A percentile compares a stretch with the other conserved stretches of the same genome.
phyloP scores from a whole-genome alignment of 2,888 invertebrate species.

The Perithous albicinctus region DNA sequence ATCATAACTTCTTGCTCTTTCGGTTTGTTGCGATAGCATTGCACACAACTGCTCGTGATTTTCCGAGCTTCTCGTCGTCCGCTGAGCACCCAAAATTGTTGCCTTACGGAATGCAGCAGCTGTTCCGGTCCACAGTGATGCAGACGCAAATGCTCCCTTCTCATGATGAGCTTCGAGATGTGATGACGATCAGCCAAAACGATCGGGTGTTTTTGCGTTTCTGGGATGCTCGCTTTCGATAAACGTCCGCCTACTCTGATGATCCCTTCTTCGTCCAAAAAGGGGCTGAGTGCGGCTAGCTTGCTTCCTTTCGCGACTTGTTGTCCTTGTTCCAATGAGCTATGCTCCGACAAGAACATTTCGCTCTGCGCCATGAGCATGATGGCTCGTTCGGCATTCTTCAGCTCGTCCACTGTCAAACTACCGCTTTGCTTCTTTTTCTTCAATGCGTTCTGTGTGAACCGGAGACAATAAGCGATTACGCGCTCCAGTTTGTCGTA shows the following conservation, averaged over 20 bases:
- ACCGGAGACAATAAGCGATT: conserved; percentile 32
- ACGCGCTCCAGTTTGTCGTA: conserved; percentile 44
- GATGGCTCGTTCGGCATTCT: conserved; percentile 34
- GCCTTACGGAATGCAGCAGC: conserved; percentile 57
- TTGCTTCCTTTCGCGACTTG: conserved; percentile 27
- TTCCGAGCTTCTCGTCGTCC: conserved; percentile 67
- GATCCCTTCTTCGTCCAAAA: conserved; percentile 41
- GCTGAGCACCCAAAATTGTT: conserved; percentile 76
- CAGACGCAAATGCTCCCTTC: conserved; percentile 67
- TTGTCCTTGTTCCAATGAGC: background rate
- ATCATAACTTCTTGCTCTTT: conserved; percentile 71
- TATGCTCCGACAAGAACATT: conserved; percentile 22
- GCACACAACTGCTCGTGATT: conserved; percentile 72
- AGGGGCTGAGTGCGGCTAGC: conserved; percentile 37
- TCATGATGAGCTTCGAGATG: conserved; percentile 37
- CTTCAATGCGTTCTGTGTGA: conserved; percentile 5
- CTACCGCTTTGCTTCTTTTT: background rate
- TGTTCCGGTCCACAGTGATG: no score
- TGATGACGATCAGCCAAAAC: conserved; percentile 32
- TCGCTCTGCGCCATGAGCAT: conserved; percentile 42
- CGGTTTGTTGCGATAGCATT: conserved; percentile 73
- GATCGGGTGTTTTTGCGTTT: conserved; percentile 40
- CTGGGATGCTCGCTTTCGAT: conserved; percentile 18
- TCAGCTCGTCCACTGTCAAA: conserved; percentile 37
- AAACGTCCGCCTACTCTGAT: conserved; percentile 58